Base-by-base conservation (phyloP, 2,888 invertebrate species). In the Vesta saturnalis region DNA sequence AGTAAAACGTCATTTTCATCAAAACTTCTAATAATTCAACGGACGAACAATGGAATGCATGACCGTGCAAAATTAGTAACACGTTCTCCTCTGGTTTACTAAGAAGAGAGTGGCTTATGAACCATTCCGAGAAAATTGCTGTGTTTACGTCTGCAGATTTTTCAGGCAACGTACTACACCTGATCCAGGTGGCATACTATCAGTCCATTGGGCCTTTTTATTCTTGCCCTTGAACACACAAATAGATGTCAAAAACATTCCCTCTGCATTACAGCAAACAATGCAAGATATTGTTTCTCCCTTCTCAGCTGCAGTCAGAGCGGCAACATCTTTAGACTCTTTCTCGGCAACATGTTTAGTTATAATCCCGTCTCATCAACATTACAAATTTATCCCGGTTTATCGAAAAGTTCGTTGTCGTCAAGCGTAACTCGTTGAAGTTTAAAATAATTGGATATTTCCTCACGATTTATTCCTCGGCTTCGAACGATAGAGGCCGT, bases 71-170 rank as follows among this genome's bases (percentile, higher is more conserved):
- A 57, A 69, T 55, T 67, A 67, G 15, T 55, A 67, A 61, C 12
- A 56, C 19, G 15, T 61, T 69, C 21, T 58, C 66, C 47, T 66
- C 56, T 6, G 23, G 46, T 52, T 61, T 69, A 21, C 66, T 3
- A 60, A 66, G 69, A 22, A 67, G 35, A 46, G 67, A 69, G 35
- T 76, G 73, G 16, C 75, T 72, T 70, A 72, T 66, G 12, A 78
- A 63, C 78, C 75, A 78, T 14, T 72, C 60, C 12, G 73, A 62
- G 63, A 78, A 77, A 16, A 76, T 46, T 19, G 72, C 69, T 16
- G 69, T 67, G 63, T 68, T 78, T n/a, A 77, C 66, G 60, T 72
- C 77, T 8, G 74, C 71, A 15, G 77, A 77, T 64, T 79, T 77
- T 58, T 78, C 70, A 16, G 75, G 70, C 72, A 77, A n/a, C n/a